Evolutionary conservation across 2,113 vertebrate species (phyloP).

Genomic region (Mugil cephalus): DNA sequence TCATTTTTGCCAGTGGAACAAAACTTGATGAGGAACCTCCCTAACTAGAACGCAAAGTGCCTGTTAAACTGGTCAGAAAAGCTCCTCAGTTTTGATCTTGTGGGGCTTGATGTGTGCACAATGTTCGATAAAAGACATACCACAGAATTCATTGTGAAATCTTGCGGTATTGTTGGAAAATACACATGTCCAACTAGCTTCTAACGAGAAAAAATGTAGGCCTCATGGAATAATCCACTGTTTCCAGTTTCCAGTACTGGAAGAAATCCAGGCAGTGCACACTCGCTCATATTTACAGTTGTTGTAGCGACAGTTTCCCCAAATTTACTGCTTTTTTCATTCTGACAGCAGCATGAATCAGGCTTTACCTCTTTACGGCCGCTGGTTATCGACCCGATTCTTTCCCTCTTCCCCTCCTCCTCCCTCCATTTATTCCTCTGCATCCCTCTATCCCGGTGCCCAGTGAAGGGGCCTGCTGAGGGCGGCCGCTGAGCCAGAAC

Average conservation of each 20-base stretch:
- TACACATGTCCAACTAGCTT: slow-evolving; percentile 2
- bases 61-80: background rate
- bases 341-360: background rate
- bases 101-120: background rate
- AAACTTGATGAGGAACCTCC: no score
- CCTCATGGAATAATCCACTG: slow-evolving; percentile 30
- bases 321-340: slow-evolving; percentile 1
- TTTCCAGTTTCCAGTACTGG: slow-evolving; percentile 46
- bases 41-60: no score
- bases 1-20: no score
- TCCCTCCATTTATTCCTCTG: slow-evolving; percentile 13
- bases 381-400: background rate
- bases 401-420: slow-evolving; percentile 1
- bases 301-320: slow-evolving; percentile 39
- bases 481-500: slow-evolving; percentile 59
- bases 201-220: slow-evolving; percentile 17
- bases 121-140: background rate
- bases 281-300: slow-evolving; percentile 34
- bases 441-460: slow-evolving; percentile 31
- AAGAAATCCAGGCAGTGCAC: slow-evolving; percentile 11
- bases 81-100: background rate
- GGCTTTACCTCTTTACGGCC: background rate
- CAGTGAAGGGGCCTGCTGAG: slow-evolving; percentile 53
- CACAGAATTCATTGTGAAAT: slow-evolving; percentile 35
- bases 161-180: slow-evolving; percentile 24